phyloP scores from a whole-genome alignment of 2,888 invertebrate genomes.

The Limnephilus lunatus region DNA sequence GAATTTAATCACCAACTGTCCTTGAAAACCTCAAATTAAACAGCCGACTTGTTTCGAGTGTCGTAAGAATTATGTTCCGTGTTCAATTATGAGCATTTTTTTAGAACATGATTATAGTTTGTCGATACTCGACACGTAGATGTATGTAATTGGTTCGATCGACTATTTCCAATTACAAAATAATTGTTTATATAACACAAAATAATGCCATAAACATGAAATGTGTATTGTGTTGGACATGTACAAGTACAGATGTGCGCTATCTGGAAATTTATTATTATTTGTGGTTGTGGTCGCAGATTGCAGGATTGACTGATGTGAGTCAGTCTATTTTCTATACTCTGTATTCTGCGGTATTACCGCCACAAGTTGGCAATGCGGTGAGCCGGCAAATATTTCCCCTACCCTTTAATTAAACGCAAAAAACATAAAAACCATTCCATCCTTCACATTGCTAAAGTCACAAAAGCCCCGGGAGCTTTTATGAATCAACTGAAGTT shows the following conservation, averaged over 20 bases:
- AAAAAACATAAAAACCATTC: constrained; percentile 28
- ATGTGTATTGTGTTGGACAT: background rate
- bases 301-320: constrained; percentile 26
- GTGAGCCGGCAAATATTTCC: background rate
- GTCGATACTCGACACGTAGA: background rate
- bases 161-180: background rate
- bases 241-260: background rate
- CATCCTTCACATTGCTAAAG: constrained; percentile 12
- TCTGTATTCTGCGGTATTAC: background rate
- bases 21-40: background rate
- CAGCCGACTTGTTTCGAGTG: background rate
- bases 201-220: background rate
- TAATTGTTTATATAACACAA: background rate
- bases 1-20: background rate
- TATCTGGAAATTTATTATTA: constrained; percentile 15
- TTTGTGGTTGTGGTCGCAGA: constrained; percentile 35
- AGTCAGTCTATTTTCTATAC: background rate
- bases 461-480: constrained; percentile 46
- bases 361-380: background rate
- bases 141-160: background rate
- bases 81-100: background rate
- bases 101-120: background rate
- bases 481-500: constrained; percentile 45
- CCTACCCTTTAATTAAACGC: constrained; percentile 20
- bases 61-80: background rate